phyloP scores from a whole-genome alignment of 2,797 vertebrate genomes.

The Acanthis flammea region DNA sequence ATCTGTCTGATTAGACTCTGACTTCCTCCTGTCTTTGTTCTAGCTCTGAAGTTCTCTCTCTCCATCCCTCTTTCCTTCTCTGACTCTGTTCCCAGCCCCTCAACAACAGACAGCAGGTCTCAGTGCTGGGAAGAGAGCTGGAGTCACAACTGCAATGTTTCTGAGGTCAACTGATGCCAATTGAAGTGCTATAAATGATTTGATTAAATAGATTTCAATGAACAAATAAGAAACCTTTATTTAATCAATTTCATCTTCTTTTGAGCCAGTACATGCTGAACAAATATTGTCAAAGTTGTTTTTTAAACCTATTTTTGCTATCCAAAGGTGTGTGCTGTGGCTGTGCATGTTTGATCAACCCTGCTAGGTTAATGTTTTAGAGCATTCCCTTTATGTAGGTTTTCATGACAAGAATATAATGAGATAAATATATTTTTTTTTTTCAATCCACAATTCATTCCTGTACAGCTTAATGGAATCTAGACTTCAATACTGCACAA shows the following conservation, averaged over 20 bases:
- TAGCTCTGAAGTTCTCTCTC: not conserved
- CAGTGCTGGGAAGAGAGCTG: not conserved
- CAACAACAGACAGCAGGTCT: not conserved
- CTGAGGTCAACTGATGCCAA: not conserved
- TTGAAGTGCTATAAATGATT: not conserved
- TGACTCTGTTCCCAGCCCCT: not conserved
- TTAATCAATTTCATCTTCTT: not conserved
- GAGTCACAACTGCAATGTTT: not conserved
- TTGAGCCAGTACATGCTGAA: not conserved
- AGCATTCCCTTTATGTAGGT: not conserved
- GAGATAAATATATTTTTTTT: not conserved
- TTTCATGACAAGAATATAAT: not conserved
- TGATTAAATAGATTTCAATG: not conserved
- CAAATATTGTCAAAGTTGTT: not conserved
- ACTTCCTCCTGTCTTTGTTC: not conserved
- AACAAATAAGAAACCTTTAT: not conserved
- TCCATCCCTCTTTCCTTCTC: not conserved
- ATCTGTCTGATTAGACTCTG: not conserved
- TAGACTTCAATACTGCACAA: slow-evolving; percentile 27
- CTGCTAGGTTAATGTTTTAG: not conserved
- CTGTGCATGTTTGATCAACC: not conserved
- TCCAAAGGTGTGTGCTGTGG: not conserved
- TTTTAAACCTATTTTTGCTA: not conserved
- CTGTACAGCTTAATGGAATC: not conserved
- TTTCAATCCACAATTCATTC: not conserved